A percentile compares a stretch with the other conserved stretches of the same genome.
Conservation (phyloP, 2,113 vertebrate species). For the Gadus chalcogrammus region DNA sequence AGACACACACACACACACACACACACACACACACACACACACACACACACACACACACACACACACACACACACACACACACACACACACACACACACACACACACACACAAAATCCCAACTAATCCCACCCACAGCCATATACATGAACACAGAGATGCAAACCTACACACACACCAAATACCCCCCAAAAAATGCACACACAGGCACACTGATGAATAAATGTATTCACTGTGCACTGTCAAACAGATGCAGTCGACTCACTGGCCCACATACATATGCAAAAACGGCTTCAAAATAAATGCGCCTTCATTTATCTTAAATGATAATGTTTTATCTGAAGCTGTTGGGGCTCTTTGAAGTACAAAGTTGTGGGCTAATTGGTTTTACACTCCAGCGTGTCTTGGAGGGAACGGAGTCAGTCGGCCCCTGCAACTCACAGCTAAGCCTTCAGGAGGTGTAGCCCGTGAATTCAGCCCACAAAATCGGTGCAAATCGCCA, state of each 20-base stretch:
- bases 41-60: background rate
- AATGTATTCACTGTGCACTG: background rate
- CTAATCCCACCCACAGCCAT: too few relatives aligned
- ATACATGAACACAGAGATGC: too few relatives aligned
- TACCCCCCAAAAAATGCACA: background rate
- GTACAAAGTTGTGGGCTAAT: constrained; percentile 5
- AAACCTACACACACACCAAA: too few relatives aligned
- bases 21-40: background rate
- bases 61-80: background rate
- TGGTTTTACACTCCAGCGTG: background rate
- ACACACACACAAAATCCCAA: background rate
- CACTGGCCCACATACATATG: background rate
- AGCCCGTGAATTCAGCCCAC: too few relatives aligned
- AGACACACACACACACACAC: background rate
- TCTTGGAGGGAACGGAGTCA: constrained; percentile 22
- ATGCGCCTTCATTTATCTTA: constrained; percentile 11
- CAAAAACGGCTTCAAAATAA: background rate
- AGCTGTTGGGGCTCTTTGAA: constrained; percentile 2
- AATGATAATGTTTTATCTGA: constrained; percentile 20
- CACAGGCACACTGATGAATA: background rate
- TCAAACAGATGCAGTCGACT: too few relatives aligned
- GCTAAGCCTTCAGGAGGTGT: too few relatives aligned
- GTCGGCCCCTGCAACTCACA: too few relatives aligned
- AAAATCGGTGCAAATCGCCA: too few relatives aligned
- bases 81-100: constrained; percentile 3